Evolutionary conservation across 35 echinoderm and acorn worm species (phyloP).

Genomic region (Anneissia japonica): DNA sequence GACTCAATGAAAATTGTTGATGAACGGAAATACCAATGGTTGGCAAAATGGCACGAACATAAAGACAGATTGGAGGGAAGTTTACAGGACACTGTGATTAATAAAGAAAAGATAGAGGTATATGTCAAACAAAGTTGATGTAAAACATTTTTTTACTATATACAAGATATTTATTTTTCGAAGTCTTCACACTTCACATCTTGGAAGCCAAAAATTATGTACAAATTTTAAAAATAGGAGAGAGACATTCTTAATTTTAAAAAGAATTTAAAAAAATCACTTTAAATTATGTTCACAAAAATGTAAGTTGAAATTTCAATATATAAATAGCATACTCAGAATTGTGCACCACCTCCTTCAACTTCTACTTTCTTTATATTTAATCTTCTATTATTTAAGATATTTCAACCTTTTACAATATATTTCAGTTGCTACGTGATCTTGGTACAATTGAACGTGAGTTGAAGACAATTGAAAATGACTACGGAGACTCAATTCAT

Average conservation of each 20-base stretch:
- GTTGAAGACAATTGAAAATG: background rate
- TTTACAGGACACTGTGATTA: background rate
- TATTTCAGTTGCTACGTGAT: background rate
- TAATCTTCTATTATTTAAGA: too few species aligned
- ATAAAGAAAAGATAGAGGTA: background rate
- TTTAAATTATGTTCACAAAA: too few species aligned
- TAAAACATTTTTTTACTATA: too few species aligned
- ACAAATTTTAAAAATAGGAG: too few species aligned
- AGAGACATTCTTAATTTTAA: too few species aligned
- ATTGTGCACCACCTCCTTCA: background rate
- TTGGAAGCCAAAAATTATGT: too few species aligned
- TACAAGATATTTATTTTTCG: too few species aligned
- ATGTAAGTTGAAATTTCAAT: too few species aligned
- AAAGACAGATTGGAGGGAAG: conserved; percentile 15
- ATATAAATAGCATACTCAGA: background rate
- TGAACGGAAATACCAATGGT: conserved; percentile 3
- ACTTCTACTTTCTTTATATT: too few species aligned
- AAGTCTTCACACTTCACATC: too few species aligned
- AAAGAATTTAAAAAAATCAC: too few species aligned
- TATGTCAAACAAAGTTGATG: background rate
- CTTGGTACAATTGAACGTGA: background rate
- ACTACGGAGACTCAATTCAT: conserved; percentile 14
- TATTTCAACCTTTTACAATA: background rate
- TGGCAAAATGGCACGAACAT: conserved; percentile 33
- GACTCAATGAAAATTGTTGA: conserved; percentile 29